Percentiles rank a stretch among this genome's conserved stretches.
phyloP scores from a whole-genome alignment of 1,140 invertebrate species.

The Pseudomyrmex dendroicus region DNA sequence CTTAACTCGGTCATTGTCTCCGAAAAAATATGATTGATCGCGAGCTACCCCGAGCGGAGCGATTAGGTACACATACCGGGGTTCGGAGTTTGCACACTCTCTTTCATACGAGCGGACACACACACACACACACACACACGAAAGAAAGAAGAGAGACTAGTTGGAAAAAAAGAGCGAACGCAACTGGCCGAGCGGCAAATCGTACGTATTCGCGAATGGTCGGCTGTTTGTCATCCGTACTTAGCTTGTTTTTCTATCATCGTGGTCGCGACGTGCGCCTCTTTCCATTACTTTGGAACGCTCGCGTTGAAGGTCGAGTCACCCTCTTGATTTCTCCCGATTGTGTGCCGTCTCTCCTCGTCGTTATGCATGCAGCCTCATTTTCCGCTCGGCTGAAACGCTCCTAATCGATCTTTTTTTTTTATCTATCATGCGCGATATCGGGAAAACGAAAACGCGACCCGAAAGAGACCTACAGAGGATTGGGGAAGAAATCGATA shows the following conservation, averaged over 20 bases:
- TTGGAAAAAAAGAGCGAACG: conserved; percentile 68
- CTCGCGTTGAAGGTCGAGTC: conserved; percentile 51
- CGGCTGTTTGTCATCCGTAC: conserved; percentile 74
- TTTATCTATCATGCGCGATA: conserved; percentile 40
- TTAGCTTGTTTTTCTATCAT: conserved; percentile 72
- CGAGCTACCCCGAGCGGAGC: conserved; percentile 65
- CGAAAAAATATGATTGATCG: conserved; percentile 79
- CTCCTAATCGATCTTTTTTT: conserved; percentile 61
- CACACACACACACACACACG: conserved; percentile 25
- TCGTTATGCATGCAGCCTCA: conserved; percentile 55
- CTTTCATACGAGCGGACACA: conserved; percentile 11
- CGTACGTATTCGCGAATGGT: conserved; percentile 64
- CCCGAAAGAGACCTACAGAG: conserved; percentile 55
- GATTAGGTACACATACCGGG: conserved; percentile 51
- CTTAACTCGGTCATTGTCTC: conserved; percentile 72
- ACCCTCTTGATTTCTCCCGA: background rate
- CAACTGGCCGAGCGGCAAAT: conserved; percentile 74
- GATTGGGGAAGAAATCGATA: conserved; percentile 44
- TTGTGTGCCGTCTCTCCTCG: background rate
- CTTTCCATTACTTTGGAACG: conserved; percentile 70
- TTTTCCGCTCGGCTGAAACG: conserved; percentile 47
- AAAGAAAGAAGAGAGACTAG: conserved; percentile 40
- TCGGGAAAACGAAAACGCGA: conserved; percentile 31
- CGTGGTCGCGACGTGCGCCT: conserved; percentile 41
- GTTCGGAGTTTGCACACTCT: conserved; percentile 55